Conservation (phyloP, 2,113 vertebrate genomes). For the Sminthopsis crassicaudata region DNA sequence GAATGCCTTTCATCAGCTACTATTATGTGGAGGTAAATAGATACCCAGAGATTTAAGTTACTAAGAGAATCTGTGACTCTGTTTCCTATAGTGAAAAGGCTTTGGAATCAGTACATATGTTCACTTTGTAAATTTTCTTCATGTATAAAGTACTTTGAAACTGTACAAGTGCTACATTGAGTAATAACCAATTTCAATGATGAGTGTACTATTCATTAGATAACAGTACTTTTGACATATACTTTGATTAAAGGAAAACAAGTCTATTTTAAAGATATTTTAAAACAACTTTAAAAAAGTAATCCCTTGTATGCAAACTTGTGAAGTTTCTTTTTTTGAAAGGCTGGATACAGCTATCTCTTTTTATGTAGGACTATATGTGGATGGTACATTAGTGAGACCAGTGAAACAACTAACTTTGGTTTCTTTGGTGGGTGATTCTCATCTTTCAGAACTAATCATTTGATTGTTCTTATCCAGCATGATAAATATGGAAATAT, state of each 20-base stretch:
- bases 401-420: not conserved
- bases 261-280: not conserved
- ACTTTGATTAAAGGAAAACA: not conserved
- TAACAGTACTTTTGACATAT: not conserved
- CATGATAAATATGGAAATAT: no score
- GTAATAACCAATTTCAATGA: not conserved
- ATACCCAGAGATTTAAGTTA: slow-evolving; percentile 16
- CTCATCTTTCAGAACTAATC: not conserved
- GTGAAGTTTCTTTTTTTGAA: not conserved
- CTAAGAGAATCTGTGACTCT: not conserved
- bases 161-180: not conserved
- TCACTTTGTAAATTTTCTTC: not conserved
- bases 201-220: not conserved
- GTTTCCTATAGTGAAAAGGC: not conserved
- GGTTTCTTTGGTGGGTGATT: not conserved
- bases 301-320: not conserved
- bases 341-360: not conserved
- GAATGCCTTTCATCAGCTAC: not conserved
- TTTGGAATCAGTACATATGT: not conserved
- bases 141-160: not conserved
- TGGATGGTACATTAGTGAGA: not conserved
- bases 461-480: not conserved
- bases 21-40: slow-evolving; percentile 22
- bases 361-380: not conserved
- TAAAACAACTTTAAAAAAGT: not conserved